Percentiles rank a stretch among this genome's conserved stretches.
These are phyloP conservation scores for Polylopha cassiicola DNA, from an alignment of 2,888 invertebrate species.

Conservation along the genomic window DNA sequence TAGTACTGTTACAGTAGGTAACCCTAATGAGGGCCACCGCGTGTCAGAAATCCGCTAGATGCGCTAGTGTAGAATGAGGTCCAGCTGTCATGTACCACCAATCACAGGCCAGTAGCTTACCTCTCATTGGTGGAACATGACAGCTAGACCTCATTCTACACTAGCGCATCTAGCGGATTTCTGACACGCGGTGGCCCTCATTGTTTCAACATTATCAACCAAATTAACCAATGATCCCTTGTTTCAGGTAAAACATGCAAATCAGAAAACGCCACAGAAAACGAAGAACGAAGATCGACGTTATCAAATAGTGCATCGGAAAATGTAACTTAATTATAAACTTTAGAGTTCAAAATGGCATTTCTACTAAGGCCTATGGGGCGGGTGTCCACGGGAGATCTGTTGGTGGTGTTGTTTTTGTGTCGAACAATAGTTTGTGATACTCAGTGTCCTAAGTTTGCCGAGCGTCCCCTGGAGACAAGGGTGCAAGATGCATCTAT, in stretches of 20 bases:
- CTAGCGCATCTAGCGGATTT: too few species aligned
- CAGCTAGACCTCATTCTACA: too few species aligned
- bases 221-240: slow-evolving; percentile 38
- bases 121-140: too few species aligned
- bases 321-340: slow-evolving; percentile 50
- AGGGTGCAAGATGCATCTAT: slow-evolving; percentile 72
- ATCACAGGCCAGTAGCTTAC: too few species aligned
- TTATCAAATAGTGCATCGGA: slow-evolving; percentile 52
- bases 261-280: slow-evolving; percentile 61
- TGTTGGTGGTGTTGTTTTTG: slow-evolving; percentile 59
- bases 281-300: slow-evolving; percentile 51
- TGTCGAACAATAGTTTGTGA: slow-evolving; percentile 72
- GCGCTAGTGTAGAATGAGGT: too few species aligned
- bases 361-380: slow-evolving; percentile 41
- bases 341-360: slow-evolving; percentile 50
- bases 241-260: slow-evolving; percentile 69
- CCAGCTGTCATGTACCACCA: too few species aligned
- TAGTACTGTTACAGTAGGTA: too few species aligned
- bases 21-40: too few species aligned
- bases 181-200: too few species aligned
- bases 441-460: slow-evolving; percentile 71
- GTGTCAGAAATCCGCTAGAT: too few species aligned
- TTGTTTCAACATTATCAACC: too few species aligned
- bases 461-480: slow-evolving; percentile 72
- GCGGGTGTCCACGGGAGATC: slow-evolving; percentile 49